Conservation (phyloP, 2,888 invertebrate genomes). For the Xanthorhoe spadicearia region DNA sequence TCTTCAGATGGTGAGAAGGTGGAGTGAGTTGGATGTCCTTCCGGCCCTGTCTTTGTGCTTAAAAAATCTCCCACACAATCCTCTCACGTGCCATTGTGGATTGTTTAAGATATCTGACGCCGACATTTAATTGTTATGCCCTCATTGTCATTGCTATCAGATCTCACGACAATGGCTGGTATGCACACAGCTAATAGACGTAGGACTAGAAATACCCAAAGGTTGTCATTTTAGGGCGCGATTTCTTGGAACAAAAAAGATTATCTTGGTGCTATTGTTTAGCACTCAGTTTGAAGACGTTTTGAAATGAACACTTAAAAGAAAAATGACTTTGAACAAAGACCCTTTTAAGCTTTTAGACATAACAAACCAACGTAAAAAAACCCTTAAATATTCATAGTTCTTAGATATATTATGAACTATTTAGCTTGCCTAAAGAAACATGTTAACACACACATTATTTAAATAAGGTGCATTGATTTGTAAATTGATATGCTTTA, state of each 20-base stretch:
- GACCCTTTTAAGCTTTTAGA: not conserved
- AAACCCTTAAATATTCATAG: conserved; percentile 1
- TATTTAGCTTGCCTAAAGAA: not conserved
- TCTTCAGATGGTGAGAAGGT: conserved; percentile 2
- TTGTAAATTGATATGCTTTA: too few relatives aligned
- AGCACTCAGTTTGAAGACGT: too few relatives aligned
- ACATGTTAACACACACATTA: not conserved
- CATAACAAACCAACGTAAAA: not conserved
- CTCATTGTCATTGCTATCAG: conserved; percentile 74
- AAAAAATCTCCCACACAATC: conserved; percentile 74
- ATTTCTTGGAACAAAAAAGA: conserved; percentile 24
- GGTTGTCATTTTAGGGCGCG: conserved; percentile 27
- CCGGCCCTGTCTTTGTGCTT: conserved; percentile 27
- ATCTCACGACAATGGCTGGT: conserved; percentile 66
- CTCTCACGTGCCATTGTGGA: conserved; percentile 80
- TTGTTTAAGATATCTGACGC: conserved; percentile 69
- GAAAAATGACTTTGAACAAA: not conserved
- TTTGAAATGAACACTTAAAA: conserved; percentile 3
- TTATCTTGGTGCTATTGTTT: conserved; percentile 16
- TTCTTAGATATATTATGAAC: conserved; percentile 7
- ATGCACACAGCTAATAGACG: conserved; percentile 37
- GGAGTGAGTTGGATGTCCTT: conserved; percentile 18
- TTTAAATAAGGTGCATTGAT: too few relatives aligned
- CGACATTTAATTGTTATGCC: conserved; percentile 73
- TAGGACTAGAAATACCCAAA: conserved; percentile 33